Base-by-base conservation (phyloP, 1,140 invertebrate species). In the Drosophila auraria region DNA sequence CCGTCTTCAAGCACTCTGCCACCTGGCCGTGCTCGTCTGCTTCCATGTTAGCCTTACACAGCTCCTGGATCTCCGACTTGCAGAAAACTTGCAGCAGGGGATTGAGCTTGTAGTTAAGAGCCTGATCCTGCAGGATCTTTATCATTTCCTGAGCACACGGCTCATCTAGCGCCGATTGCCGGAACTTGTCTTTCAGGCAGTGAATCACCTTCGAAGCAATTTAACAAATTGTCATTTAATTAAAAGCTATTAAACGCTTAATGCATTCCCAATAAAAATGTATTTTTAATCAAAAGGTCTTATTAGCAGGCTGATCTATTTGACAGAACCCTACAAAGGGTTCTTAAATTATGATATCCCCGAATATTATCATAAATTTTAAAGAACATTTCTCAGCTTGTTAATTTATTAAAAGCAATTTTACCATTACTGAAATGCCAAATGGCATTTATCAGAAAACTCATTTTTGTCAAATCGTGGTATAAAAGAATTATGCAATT, bases 1-100 rank as follows among this genome's bases (percentile, higher is more conserved):
- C 96, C 91, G 95, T 95, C 93, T 98, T 98, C 12, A 99, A 94
- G 94, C 98, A 99, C 94, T 99, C 98, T 92, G 98, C 97, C 12
- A 93, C 95, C 91, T 95, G 93, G 44, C 95, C 95, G 80, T 94
- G 93, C 63, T 94, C 93, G 59, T 95, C 94, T 2, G 94, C 94
- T 42, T 94, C 94, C 50, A 79, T 68, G 71, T 94, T 91, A 9
- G 91, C 82, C 69, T 94, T 94, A 92, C 95, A 96, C 62, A 95
- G 94, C 27, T 94, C 95, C 77, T 95, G 93, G 73, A 96, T 95
- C 93, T 96, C 95, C n/a, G 94, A 94, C 86, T 94, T 94, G 80
- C 98, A 99, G 47, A 97, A 94, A 49, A 95, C 95, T 49, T 95
- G 95, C 14, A 98, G 93, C 3, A 97, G 93, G 12, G 97, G 97